Conservation (phyloP, 2,797 vertebrate species). For the Amphiprion clarkii region DNA sequence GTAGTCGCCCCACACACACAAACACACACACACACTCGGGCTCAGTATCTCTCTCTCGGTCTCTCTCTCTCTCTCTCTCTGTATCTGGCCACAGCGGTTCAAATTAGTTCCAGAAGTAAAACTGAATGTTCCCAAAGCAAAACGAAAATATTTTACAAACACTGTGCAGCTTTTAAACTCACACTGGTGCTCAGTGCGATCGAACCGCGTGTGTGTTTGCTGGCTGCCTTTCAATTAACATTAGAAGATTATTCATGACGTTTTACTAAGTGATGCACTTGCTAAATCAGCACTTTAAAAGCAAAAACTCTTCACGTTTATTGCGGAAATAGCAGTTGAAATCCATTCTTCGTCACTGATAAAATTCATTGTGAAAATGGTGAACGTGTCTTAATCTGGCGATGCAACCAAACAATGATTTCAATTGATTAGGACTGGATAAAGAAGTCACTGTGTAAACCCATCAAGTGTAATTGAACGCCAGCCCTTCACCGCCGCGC, state of each 20-base stretch:
- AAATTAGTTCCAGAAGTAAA: slow-evolving; percentile 81
- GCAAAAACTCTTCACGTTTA: not conserved
- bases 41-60: slow-evolving; percentile 11
- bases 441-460: slow-evolving; percentile 80
- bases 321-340: not conserved
- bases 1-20: slow-evolving; percentile 13
- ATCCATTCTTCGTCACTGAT: not conserved
- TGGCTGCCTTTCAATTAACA: slow-evolving; percentile 23
- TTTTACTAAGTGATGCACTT: not conserved
- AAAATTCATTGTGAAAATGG: not conserved
- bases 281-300: not conserved
- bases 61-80: slow-evolving; percentile 40
- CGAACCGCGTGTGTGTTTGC: not conserved
- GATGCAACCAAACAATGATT: slow-evolving; percentile 70
- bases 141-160: slow-evolving; percentile 70
- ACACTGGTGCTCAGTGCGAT: slow-evolving; percentile 1
- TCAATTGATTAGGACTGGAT: slow-evolving; percentile 71
- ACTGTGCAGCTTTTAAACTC: slow-evolving; percentile 47
- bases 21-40: slow-evolving; percentile 13
- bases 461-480: slow-evolving; percentile 75
- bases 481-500: slow-evolving; percentile 48
- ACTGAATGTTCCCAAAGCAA: slow-evolving; percentile 77
- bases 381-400: slow-evolving; percentile 29
- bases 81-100: slow-evolving; percentile 78
- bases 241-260: slow-evolving; percentile 11